phyloP scores from a whole-genome alignment of 2,113 vertebrate species.

The Balaenoptera acutorostrata region DNA sequence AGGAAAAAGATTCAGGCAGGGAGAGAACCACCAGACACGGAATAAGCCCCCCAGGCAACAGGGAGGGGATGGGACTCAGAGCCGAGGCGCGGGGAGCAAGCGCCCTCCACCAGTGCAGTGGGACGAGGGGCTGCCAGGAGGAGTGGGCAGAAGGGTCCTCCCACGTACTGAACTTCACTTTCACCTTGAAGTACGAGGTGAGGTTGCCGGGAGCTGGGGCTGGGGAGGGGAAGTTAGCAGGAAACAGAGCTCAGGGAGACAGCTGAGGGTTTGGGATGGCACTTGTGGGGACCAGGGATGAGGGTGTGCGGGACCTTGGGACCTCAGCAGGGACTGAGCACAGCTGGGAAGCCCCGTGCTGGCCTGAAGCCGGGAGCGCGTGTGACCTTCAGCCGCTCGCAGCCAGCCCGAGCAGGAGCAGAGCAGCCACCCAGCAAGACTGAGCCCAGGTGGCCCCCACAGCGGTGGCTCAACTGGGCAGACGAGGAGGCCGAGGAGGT shows the following conservation, averaged over 20 bases:
- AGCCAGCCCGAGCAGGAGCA: background rate
- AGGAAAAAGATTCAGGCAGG: background rate
- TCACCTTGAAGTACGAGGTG: background rate
- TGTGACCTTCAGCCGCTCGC: background rate
- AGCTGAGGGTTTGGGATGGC: background rate
- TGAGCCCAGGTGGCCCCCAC: too few relatives aligned
- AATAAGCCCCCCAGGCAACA: background rate
- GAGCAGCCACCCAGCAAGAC: background rate
- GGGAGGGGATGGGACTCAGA: background rate
- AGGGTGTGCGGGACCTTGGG: background rate
- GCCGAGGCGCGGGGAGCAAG: too few relatives aligned
- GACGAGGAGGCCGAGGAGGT: background rate
- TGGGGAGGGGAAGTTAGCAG: background rate
- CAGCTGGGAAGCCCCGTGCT: background rate
- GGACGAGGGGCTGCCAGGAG: background rate
- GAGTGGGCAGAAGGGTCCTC: background rate
- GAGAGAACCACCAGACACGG: background rate
- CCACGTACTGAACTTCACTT: background rate
- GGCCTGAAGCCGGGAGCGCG: background rate
- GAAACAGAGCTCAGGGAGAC: background rate
- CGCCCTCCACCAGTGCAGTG: too few relatives aligned
- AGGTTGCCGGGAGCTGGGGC: background rate
- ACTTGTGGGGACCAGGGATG: rapidly evolving
- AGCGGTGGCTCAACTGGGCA: too few relatives aligned
- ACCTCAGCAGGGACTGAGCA: background rate